Conservation (phyloP, 1,140 invertebrate species). For the Nymphalis io region DNA sequence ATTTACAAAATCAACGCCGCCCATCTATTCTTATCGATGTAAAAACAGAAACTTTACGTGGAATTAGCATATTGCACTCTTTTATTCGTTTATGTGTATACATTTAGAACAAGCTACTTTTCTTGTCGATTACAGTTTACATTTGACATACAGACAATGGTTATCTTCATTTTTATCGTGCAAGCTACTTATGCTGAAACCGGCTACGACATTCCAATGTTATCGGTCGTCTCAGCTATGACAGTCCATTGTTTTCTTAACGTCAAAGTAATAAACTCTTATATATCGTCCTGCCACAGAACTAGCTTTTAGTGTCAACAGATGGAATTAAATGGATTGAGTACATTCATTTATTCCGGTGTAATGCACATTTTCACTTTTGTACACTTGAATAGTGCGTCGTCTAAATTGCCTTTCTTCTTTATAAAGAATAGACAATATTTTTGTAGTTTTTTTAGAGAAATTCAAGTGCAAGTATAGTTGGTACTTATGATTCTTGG, state of each 20-base stretch:
- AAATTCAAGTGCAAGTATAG: no score
- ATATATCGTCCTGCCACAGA: conserved; percentile 53
- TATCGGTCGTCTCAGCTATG: conserved; percentile 48
- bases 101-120: not conserved
- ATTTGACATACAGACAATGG: conserved; percentile 22
- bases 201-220: conserved; percentile 35
- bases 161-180: conserved; percentile 39
- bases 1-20: conserved; percentile 42
- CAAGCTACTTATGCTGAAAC: conserved; percentile 24
- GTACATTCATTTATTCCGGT: conserved; percentile 10
- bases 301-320: conserved; percentile 17
- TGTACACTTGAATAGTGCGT: not conserved
- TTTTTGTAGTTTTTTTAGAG: not conserved
- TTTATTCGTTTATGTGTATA: not conserved
- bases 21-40: conserved; percentile 35
- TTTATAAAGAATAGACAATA: not conserved
- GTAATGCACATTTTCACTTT: conserved; percentile 24
- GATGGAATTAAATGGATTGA: conserved; percentile 1
- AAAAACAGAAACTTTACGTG: conserved; percentile 31
- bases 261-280: conserved; percentile 50
- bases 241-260: conserved; percentile 54
- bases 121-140: not conserved
- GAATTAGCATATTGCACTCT: conserved; percentile 19
- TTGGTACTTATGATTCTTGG: no score
- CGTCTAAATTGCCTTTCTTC: not conserved